A percentile compares a stretch with the other conserved stretches of the same genome.
These are phyloP conservation scores for Protophormia terraenovae DNA, from an alignment of 2,888 invertebrate genomes.

Conservation along the genomic window DNA sequence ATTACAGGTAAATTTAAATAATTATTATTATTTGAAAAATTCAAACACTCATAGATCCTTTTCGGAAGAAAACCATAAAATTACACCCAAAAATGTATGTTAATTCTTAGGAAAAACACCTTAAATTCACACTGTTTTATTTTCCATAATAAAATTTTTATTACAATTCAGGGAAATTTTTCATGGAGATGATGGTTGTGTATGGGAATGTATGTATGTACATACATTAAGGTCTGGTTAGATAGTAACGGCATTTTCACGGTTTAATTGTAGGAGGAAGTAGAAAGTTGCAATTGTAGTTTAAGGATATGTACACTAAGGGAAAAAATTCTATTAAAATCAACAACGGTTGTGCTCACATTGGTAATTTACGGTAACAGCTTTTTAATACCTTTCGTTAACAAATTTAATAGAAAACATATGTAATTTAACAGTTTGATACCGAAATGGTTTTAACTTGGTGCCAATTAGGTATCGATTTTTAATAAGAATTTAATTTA, in stretches of 20 bases:
- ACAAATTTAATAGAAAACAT: no score
- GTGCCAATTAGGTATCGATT: no score
- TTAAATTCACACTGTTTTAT: not conserved
- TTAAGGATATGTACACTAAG: not conserved
- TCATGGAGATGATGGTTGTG: not conserved
- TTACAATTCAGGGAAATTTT: not conserved
- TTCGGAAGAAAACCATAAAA: slow-evolving; percentile 10
- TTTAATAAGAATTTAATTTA: no score
- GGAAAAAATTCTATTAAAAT: no score
- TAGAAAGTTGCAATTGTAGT: not conserved
- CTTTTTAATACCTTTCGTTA: no score
- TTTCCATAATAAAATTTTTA: not conserved
- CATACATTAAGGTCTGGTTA: no score
- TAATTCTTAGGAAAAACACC: slow-evolving; percentile 34
- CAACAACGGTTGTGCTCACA: no score
- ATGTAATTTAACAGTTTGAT: no score
- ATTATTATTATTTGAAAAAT: not conserved
- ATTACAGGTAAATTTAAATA: slow-evolving; percentile 37
- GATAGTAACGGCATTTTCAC: slow-evolving; percentile 15
- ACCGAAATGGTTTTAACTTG: no score
- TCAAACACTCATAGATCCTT: slow-evolving; percentile 2
- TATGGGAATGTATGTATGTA: not conserved
- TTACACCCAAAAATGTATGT: not conserved
- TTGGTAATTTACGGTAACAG: no score
- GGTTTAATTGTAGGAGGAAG: not conserved